A percentile compares a stretch with the other conserved stretches of the same genome.
These are phyloP conservation scores for Strigamia transsilvanica DNA, from an alignment of 2,888 invertebrate species.

Conservation along the genomic window DNA sequence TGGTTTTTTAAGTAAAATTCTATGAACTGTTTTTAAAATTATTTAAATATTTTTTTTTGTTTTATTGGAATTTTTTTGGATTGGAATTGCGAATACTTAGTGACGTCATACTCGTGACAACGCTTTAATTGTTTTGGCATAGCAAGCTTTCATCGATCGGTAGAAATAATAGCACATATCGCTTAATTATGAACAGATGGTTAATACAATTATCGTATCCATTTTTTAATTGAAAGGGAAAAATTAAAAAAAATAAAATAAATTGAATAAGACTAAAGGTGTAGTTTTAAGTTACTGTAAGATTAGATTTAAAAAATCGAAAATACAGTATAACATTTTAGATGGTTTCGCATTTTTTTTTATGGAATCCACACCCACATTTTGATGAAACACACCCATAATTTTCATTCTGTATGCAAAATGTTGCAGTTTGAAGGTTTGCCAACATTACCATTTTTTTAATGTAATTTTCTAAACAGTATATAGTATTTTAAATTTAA, in stretches of 20 bases:
- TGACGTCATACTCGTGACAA: neutral
- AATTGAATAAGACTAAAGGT: too few species aligned
- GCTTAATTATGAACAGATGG: neutral
- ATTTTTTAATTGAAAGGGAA: neutral
- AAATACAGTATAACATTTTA: neutral
- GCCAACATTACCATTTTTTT: too few species aligned
- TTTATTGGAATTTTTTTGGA: neutral
- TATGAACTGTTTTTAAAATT: too few species aligned
- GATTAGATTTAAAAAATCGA: neutral
- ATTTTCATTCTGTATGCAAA: neutral
- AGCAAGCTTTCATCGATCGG: neutral
- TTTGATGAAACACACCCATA: slow-evolving; percentile 15
- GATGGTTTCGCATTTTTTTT: neutral
- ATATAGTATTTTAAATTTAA: too few species aligned
- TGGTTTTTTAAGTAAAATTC: too few species aligned
- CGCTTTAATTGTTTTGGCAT: slow-evolving; percentile 9
- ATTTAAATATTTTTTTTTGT: too few species aligned
- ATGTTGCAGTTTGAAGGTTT: too few species aligned
- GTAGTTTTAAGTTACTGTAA: too few species aligned
- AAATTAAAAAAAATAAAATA: too few species aligned
- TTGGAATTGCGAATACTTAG: neutral
- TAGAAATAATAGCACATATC: neutral
- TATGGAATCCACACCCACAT: neutral
- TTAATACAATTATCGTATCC: neutral
- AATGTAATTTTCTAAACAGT: too few species aligned